Evolutionary conservation across 2,888 invertebrate species (phyloP).

Genomic region (Timema cristinae): DNA sequence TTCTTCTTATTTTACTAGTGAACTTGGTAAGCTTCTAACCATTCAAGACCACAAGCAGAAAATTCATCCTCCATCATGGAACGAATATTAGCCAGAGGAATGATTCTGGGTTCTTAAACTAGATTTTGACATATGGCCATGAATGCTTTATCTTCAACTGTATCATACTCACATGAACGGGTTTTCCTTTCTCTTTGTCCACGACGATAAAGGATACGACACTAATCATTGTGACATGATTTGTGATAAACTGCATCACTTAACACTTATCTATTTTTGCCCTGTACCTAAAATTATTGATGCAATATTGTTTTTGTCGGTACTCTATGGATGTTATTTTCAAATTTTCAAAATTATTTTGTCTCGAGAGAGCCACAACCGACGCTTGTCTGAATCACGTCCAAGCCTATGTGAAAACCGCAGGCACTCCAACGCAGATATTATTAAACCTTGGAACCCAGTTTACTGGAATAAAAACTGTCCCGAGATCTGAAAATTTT

Average conservation of each 20-base stretch:
- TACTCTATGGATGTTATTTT: not conserved
- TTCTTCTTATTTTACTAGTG: not conserved
- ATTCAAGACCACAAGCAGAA: not conserved
- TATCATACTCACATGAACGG: slow-evolving; percentile 8
- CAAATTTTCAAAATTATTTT: no score
- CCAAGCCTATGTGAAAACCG: no score
- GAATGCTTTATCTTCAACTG: slow-evolving; percentile 2
- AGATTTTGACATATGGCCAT: slow-evolving; percentile 1
- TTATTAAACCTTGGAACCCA: no score
- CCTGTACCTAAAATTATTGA: not conserved
- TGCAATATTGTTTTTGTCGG: slow-evolving; percentile 11
- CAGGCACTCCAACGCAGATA: no score
- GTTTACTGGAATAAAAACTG: no score
- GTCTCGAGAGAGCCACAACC: no score
- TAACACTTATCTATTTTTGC: not conserved
- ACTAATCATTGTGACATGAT: not conserved
- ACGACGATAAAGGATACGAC: slow-evolving; percentile 9
- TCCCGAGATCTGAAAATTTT: no score
- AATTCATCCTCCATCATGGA: slow-evolving; percentile 8
- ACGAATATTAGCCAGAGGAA: not conserved
- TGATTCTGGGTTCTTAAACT: not conserved
- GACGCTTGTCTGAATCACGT: no score
- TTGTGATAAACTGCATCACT: slow-evolving; percentile 14
- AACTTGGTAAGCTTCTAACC: not conserved
- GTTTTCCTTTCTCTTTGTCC: slow-evolving; percentile 1